Evolutionary conservation across 2,888 invertebrate genomes (phyloP), one percentile per base, ranked within the genome.

Genomic region (Parnassius glacialis): DNA sequence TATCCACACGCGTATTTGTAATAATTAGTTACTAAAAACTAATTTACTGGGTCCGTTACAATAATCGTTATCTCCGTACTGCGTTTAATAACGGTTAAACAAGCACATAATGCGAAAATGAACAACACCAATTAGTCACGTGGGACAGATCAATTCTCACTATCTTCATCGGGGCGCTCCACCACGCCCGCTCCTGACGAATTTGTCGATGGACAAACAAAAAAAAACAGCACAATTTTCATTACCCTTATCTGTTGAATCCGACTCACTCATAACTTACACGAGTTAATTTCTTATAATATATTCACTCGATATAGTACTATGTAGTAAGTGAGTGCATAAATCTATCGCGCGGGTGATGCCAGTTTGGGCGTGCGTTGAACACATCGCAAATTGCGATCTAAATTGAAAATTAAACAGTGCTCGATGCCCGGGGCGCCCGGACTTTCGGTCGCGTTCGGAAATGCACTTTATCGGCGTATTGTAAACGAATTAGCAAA

Each of bases 381-480:
- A 71, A 75, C 81, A 78, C 86, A 92, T 92, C 92, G 87, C 88
- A 91, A 91, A 92, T 92, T 92, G 87, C 92, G 85, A 92, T 92
- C 92, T 92, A 88, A 92, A 92, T 92, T 92, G 92, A 92, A 92
- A 92, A 92, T 92, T 91, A 92, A 92, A 92, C 90, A 91, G 87
- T 84, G 81, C 70, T 70, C 73, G 70, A 62, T 64, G 75, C 73
- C 72, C 62, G 68, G 66, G 74, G 75, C 74, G 64, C 64, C 68
- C 68, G 67, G 69, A 70, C 72, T 70, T 69, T 72, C 66, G 70
- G 68, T 16, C 52, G 61, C 50, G 53, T 60, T 54, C 25, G 13
- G 50, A 43, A 41, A 45, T 51, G 10, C 20, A 43, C 55, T 43
- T 41, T 57, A 50, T 62, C 53, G 54, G n/a, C n/a, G 54, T 16